phyloP scores from a whole-genome alignment of 2,888 invertebrate species.

The Lycophotia porphyrea region DNA sequence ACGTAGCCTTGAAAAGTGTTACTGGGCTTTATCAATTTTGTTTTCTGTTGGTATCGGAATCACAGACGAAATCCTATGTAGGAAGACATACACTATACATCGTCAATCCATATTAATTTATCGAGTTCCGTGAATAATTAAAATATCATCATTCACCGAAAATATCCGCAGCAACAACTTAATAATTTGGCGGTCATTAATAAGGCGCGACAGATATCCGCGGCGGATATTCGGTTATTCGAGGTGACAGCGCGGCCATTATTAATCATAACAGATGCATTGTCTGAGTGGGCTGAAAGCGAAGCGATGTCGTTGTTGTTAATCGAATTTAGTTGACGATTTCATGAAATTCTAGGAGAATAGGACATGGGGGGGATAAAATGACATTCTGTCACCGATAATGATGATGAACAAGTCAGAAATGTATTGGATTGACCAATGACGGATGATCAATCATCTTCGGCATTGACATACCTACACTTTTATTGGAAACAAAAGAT shows the following conservation, averaged over 20 bases:
- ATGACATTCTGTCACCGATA: not conserved
- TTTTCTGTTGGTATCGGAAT: not conserved
- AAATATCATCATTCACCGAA: slow-evolving; percentile 5
- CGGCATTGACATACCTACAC: no score
- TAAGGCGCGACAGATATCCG: slow-evolving; percentile 39
- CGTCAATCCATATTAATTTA: not conserved
- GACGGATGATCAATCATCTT: no score
- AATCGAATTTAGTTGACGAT: not conserved
- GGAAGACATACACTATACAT: not conserved
- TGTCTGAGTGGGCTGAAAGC: slow-evolving; percentile 8
- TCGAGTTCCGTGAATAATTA: not conserved
- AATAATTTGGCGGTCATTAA: slow-evolving; percentile 43
- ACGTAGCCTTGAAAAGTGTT: not conserved
- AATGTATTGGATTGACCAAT: not conserved
- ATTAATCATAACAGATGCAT: slow-evolving; percentile 33
- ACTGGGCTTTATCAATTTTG: no score
- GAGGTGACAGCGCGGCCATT: slow-evolving; percentile 35
- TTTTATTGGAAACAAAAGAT: no score
- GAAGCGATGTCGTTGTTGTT: not conserved
- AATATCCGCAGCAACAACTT: slow-evolving; percentile 19
- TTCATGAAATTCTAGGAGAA: not conserved
- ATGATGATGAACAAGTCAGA: not conserved
- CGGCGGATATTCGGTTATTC: slow-evolving; percentile 46
- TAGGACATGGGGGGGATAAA: not conserved
- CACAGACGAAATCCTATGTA: not conserved